Evolutionary conservation across 2,888 invertebrate species (phyloP).

Genomic region (Tachina fera): DNA sequence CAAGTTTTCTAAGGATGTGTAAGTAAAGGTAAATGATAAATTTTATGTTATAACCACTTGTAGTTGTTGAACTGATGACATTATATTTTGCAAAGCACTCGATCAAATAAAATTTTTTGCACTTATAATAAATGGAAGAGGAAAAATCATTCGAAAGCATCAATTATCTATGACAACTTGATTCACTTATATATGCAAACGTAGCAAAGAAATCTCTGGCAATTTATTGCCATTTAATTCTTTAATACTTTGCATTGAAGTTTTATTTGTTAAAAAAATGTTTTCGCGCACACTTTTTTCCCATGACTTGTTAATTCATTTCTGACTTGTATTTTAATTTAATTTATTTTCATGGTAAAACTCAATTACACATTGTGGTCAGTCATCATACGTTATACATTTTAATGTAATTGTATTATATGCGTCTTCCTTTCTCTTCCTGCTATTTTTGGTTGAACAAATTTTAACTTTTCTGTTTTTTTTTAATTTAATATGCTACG

Average conservation of each 20-base stretch:
- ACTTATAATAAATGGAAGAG: neutral
- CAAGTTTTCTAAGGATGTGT: neutral
- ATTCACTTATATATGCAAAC: neutral
- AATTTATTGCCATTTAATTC: neutral
- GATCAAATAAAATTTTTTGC: neutral
- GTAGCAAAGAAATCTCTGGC: neutral
- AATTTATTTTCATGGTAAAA: slow-evolving; percentile 46
- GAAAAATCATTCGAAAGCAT: neutral
- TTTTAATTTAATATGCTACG: slow-evolving; percentile 37
- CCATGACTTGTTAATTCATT: neutral
- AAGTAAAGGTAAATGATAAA: slow-evolving; percentile 37
- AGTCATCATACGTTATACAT: slow-evolving; percentile 44
- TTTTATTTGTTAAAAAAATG: neutral
- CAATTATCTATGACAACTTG: slow-evolving; percentile 38
- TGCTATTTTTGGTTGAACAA: slow-evolving; percentile 20
- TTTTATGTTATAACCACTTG: neutral
- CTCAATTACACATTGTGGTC: slow-evolving; percentile 62
- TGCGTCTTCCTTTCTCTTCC: neutral
- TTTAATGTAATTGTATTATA: slow-evolving; percentile 55
- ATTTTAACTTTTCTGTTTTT: slow-evolving; percentile 25
- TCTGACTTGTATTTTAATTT: slow-evolving; percentile 23
- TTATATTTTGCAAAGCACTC: slow-evolving; percentile 3
- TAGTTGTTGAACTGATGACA: slow-evolving; percentile 15
- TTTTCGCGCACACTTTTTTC: neutral
- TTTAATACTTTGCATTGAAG: neutral